Evolutionary conservation across 2,888 invertebrate species (phyloP).

Genomic region (Ormyrus pomaceus): DNA sequence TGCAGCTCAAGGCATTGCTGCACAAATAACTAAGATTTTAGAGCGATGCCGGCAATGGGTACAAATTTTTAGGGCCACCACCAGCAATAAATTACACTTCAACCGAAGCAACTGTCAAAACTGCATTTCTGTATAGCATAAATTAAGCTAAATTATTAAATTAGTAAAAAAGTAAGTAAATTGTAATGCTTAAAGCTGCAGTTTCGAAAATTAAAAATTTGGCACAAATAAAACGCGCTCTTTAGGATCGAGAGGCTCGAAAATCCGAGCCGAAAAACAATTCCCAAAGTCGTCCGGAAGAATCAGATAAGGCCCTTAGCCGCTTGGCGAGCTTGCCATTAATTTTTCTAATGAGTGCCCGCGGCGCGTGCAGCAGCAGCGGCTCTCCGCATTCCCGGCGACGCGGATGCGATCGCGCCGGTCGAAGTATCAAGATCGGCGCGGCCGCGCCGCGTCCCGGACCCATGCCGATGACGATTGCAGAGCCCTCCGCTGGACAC

Average conservation of each 20-base stretch:
- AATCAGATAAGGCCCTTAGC: not conserved
- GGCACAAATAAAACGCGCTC: too few species aligned
- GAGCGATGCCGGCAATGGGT: too few species aligned
- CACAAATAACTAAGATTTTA: too few species aligned
- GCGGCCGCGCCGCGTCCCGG: constrained; percentile 5
- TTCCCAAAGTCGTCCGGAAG: not conserved
- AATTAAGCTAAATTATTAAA: too few species aligned
- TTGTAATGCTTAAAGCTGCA: too few species aligned
- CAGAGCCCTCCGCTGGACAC: not conserved
- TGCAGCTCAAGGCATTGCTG: not conserved
- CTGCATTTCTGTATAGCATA: too few species aligned
- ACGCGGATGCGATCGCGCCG: constrained; percentile 51
- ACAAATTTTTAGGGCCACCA: too few species aligned
- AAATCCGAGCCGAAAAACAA: not conserved
- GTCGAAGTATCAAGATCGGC: constrained; percentile 11
- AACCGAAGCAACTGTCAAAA: too few species aligned
- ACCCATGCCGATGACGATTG: constrained; percentile 18
- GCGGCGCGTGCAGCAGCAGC: not conserved
- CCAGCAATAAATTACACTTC: too few species aligned
- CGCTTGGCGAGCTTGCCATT: constrained; percentile 20
- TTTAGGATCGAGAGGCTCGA: not conserved
- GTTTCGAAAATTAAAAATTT: too few species aligned
- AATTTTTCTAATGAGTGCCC: constrained; percentile 39
- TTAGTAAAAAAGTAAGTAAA: too few species aligned
- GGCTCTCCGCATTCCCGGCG: constrained; percentile 8